Evolutionary conservation across 2,113 vertebrate species (phyloP).

Genomic region (Tichodroma muraria): DNA sequence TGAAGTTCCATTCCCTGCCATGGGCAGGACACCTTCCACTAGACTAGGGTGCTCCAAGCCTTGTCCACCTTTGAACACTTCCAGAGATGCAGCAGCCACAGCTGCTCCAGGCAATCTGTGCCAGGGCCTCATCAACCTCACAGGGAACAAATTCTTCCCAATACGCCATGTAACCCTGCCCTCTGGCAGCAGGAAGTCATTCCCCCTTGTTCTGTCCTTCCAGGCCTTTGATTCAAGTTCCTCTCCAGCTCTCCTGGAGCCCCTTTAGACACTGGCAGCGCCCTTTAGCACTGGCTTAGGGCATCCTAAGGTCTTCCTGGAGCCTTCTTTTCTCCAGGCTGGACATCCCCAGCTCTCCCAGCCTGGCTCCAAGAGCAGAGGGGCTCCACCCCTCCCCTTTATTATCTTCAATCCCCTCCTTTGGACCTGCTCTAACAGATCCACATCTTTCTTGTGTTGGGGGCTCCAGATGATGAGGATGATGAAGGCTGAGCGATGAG

Average conservation of each 20-base stretch:
- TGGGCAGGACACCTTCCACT: not conserved
- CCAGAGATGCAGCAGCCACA: not conserved
- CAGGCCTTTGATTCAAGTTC: not conserved
- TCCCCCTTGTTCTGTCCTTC: not conserved
- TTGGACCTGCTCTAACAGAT: not conserved
- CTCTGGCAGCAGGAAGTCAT: not conserved
- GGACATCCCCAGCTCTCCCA: not conserved
- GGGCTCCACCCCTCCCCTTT: not conserved
- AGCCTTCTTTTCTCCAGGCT: not conserved
- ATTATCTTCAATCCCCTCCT: not conserved
- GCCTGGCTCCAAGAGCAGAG: not conserved
- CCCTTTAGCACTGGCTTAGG: too few species aligned
- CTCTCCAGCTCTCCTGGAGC: not conserved
- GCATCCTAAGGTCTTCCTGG: not conserved
- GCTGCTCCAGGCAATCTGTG: not conserved
- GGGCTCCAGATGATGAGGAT: not conserved
- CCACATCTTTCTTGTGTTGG: not conserved
- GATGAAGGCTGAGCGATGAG: not conserved
- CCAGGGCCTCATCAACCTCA: not conserved
- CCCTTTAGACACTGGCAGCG: not conserved
- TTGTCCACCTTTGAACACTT: not conserved
- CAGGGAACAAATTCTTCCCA: not conserved
- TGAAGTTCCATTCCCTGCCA: not conserved
- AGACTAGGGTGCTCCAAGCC: not conserved
- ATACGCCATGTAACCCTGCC: not conserved